Base-by-base conservation (phyloP, 1,140 invertebrate genomes). In the Hirudo medicinalis region DNA sequence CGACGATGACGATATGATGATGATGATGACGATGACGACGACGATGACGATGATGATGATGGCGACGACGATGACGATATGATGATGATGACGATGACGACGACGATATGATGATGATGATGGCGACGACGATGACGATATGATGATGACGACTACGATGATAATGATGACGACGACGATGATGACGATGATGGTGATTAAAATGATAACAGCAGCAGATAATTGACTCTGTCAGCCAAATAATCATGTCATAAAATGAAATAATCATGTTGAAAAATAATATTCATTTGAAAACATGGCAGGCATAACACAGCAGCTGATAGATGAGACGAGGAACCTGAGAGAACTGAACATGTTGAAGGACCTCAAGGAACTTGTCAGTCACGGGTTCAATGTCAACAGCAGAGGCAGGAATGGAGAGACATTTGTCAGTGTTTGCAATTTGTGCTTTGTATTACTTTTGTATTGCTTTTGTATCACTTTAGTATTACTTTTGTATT, bases 261-360 rank as follows among this genome's bases (percentile, higher is more conserved):
- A 49, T 49, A 49, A 49, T 8, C 3, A 49, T 49, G 11, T 36
- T 36, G 6, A 36, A 3, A 36, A 36, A 36, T 3, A 36, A 36
- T 36, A 36, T 36, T 36, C 11, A 13, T 5, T 49, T 49, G 9
- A 49, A 49, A 15, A n/a, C 11, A 13, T 49, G 4, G 2, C 74
- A 83, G 84, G 85, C 55, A 83, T 87, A 0, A 87, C 86, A 19
- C 86, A 87, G 77, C 82, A 86, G 75, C 78, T 95, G 75, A 98
- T 99, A 78, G 95, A 99, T 80, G 89, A 96, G 74, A 97, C 92
- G 20, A 84, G 96, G 76, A 89, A 91, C 9, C 87, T 89, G 22
- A 92, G 90, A 3, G 96, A 99, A 82, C 88, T 87, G 76, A 84
- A 87, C 76, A 99, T 99, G 96, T 82, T 99, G 55, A 82, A 85